Percentiles rank a stretch among this genome's conserved stretches.
Evolutionary conservation across 2,888 invertebrate species (phyloP).

Genomic region (Antheraea assamensis): DNA sequence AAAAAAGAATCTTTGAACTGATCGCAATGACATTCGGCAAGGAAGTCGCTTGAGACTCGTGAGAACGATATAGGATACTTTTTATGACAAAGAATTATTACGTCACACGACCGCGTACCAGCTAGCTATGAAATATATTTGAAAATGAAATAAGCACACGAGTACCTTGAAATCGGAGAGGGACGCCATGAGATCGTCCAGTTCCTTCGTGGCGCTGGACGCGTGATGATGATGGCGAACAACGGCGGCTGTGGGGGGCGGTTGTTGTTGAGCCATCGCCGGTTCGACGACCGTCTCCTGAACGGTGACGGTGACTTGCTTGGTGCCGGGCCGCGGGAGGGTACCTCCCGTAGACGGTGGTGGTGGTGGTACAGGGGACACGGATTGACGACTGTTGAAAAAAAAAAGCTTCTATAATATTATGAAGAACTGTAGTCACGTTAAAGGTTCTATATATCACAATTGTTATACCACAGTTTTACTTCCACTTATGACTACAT

Average conservation of each 20-base stretch:
- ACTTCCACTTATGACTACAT: too few relatives aligned
- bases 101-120: too few relatives aligned
- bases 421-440: background rate
- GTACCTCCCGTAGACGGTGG: slow-evolving; percentile 56
- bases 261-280: slow-evolving; percentile 64
- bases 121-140: background rate
- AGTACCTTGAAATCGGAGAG: slow-evolving; percentile 96
- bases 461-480: too few relatives aligned
- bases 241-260: slow-evolving; percentile 52
- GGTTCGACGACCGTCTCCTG: slow-evolving; percentile 80
- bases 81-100: too few relatives aligned
- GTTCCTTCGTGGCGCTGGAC: slow-evolving; percentile 95
- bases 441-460: too few relatives aligned
- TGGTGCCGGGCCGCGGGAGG: slow-evolving; percentile 78
- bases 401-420: too few relatives aligned
- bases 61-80: too few relatives aligned
- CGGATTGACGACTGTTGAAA: slow-evolving; percentile 57
- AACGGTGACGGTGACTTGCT: slow-evolving; percentile 81
- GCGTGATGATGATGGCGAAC: slow-evolving; percentile 79
- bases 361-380: slow-evolving; percentile 60
- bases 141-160: slow-evolving; percentile 1
- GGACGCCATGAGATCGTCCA: slow-evolving; percentile 98
- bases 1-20: too few relatives aligned
- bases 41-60: too few relatives aligned
- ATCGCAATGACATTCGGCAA: too few relatives aligned